Conservation (phyloP, 2,888 invertebrate genomes). For the Plebejus argus region DNA sequence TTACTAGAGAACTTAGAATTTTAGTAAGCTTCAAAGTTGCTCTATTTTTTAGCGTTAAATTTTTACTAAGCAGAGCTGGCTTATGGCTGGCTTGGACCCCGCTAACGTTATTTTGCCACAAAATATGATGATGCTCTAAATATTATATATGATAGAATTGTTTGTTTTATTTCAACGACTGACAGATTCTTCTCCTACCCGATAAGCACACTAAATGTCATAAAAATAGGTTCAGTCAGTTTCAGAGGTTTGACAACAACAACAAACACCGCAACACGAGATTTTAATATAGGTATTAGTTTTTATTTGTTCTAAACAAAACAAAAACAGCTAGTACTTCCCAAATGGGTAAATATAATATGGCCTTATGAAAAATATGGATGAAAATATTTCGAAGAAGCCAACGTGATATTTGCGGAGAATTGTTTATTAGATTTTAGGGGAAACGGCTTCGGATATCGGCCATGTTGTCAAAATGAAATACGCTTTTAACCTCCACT, state of each 20-base stretch:
- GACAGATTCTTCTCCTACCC: no score
- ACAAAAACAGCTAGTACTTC: background rate
- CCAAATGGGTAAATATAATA: background rate
- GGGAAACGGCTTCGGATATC: slow-evolving; percentile 14
- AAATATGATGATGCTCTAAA: no score
- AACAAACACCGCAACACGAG: background rate
- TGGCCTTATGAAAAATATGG: slow-evolving; percentile 17
- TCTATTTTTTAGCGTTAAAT: no score
- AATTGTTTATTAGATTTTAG: slow-evolving; percentile 31
- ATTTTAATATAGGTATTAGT: no score
- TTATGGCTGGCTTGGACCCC: no score
- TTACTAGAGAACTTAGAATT: no score
- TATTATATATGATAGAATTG: no score
- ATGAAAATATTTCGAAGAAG: slow-evolving; percentile 24
- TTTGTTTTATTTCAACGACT: no score
- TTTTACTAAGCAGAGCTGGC: no score
- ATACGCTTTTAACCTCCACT: slow-evolving; percentile 28
- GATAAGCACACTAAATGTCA: background rate
- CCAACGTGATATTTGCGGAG: slow-evolving; percentile 20
- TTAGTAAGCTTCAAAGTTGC: no score
- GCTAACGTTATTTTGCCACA: no score
- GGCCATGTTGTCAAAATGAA: slow-evolving; percentile 19
- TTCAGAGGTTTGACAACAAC: background rate
- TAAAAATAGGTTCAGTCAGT: background rate
- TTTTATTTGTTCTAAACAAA: background rate